Base-by-base conservation (phyloP, 2,888 invertebrate genomes). In the Morinoia aosen region DNA sequence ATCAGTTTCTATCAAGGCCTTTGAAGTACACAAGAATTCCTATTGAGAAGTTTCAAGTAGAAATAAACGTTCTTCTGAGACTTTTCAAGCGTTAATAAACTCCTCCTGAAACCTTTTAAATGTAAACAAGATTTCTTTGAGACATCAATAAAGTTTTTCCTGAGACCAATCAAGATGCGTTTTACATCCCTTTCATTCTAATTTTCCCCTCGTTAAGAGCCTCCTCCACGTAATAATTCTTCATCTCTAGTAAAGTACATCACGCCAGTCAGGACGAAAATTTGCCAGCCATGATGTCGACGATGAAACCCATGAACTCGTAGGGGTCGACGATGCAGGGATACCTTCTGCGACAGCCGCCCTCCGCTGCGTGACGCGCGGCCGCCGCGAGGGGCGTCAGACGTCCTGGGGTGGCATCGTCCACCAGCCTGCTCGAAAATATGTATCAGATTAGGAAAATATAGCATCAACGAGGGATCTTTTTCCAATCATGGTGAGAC, bases 251-350 rank as follows among this genome's bases (percentile, higher is more conserved):
- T 76, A 33, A 25, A 76, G 25, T 33, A 33, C 10, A 2, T 76
- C 76, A 8, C 76, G 76, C 76, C 25, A 16, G 76, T 76, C 76
- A 76, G 25, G 76, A 93, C 93, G 56, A 57, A 14, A 93, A 93
- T 93, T 93, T 93, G 56, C 56, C 57, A 19, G 93, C 56, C 57
- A 93, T 25, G 12, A 57, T 12, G 40, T 93, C 93, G 58, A 93
- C 57, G 33, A 93, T 11, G 57, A 93, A 33, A 2, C 57, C 48
- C 93, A 93, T 93, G 93, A 93, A 48, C 93, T 93, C 93, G 93
- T 57, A 93, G 25, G 93, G 93, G 57, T 93, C 93, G 58, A 93
- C 93, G 93, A 93, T 93, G 93, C 93, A 93, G 12, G 93, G 93
- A 33, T 93, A 57, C n/a, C 12, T 33, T 58, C 93, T 57, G n/a